phyloP scores from a whole-genome alignment of 2,888 invertebrate species.

The Lasioglossum zephyrum region DNA sequence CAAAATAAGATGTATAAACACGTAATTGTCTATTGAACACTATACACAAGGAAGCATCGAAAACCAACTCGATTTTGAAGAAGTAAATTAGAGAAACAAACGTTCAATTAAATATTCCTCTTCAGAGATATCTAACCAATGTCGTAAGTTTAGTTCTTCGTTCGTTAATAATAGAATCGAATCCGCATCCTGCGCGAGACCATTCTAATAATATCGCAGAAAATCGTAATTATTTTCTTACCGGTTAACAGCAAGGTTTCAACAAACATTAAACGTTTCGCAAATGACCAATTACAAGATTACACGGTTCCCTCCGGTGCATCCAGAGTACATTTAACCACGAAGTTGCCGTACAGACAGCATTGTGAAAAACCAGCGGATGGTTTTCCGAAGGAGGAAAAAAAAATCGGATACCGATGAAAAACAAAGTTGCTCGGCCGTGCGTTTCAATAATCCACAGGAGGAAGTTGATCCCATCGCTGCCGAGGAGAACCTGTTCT shows the following conservation, averaged over 20 bases:
- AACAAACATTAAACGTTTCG: background rate
- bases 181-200: background rate
- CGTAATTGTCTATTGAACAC: too few species aligned
- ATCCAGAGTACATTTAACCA: background rate
- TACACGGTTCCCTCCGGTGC: background rate
- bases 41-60: too few species aligned
- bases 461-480: conserved; percentile 39
- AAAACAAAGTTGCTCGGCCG: background rate
- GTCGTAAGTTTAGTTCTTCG: too few species aligned
- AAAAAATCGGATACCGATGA: background rate
- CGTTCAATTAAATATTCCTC: too few species aligned
- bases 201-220: background rate
- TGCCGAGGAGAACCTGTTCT: conserved; percentile 42
- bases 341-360: background rate
- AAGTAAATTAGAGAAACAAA: too few species aligned
- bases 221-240: background rate
- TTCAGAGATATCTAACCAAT: too few species aligned
- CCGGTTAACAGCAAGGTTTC: background rate
- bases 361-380: background rate
- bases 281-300: background rate
- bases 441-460: background rate
- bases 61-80: too few species aligned
- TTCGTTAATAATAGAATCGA: background rate
- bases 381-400: background rate
- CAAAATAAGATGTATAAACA: too few species aligned